Evolutionary conservation across 2,797 vertebrate genomes (phyloP).

Genomic region (Hyperoplus immaculatus): DNA sequence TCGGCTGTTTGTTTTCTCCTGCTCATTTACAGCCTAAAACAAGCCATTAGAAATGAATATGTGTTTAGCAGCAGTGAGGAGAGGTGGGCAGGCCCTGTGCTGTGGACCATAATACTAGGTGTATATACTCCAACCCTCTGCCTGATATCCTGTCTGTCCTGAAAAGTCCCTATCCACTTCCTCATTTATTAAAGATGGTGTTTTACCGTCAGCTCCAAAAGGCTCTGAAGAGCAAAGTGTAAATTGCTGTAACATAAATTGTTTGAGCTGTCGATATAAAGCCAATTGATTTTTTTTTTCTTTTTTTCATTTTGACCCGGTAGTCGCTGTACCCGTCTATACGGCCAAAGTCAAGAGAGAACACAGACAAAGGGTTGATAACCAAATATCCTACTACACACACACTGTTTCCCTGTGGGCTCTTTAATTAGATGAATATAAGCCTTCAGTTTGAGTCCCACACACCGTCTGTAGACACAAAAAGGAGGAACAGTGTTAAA

Average conservation of each 20-base stretch:
- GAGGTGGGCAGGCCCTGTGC: slow-evolving; percentile 29
- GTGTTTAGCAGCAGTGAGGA: slow-evolving; percentile 16
- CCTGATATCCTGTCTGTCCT: slow-evolving; percentile 45
- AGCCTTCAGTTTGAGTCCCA: slow-evolving; percentile 24
- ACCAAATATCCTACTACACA: slow-evolving; percentile 44
- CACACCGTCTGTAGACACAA: slow-evolving; percentile 25
- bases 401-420: background rate
- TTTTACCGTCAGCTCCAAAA: slow-evolving; percentile 48
- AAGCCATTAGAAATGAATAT: slow-evolving; percentile 28
- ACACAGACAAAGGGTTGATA: slow-evolving; percentile 33
- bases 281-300: slow-evolving; percentile 9
- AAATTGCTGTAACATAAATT: slow-evolving; percentile 74
- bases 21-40: slow-evolving; percentile 19
- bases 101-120: slow-evolving; percentile 37
- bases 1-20: slow-evolving; percentile 35
- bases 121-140: slow-evolving; percentile 49
- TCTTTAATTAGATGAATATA: slow-evolving; percentile 28
- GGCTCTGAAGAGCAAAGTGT: slow-evolving; percentile 59
- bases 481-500: background rate
- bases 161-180: slow-evolving; percentile 22
- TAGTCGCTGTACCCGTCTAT: slow-evolving; percentile 43
- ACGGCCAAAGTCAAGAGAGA: slow-evolving; percentile 54
- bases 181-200: slow-evolving; percentile 57
- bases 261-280: slow-evolving; percentile 56
- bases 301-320: slow-evolving; percentile 28